Percentiles rank a stretch among this genome's conserved stretches.
phyloP scores from a whole-genome alignment of 2,113 vertebrate species.

The Stictonetta naevosa region DNA sequence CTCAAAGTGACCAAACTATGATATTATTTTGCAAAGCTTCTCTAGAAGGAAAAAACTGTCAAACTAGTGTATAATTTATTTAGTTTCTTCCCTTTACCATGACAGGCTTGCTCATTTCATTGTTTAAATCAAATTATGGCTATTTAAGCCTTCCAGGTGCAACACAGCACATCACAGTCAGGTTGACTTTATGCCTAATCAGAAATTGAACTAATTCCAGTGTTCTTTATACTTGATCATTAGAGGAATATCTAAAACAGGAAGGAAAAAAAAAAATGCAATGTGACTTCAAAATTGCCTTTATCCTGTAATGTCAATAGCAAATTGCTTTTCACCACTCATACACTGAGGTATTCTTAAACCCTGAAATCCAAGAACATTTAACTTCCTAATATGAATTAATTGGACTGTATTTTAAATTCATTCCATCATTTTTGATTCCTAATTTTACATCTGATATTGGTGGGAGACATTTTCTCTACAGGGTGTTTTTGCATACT shows the following conservation, averaged over 20 bases:
- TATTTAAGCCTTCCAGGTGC: background rate
- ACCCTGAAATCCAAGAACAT: background rate
- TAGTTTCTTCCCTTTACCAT: background rate
- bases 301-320: background rate
- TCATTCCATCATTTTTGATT: background rate
- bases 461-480: background rate
- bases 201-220: slow-evolving; percentile 14
- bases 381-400: background rate
- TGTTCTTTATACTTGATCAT: background rate
- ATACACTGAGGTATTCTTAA: background rate
- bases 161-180: background rate
- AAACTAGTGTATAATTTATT: background rate
- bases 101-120: background rate
- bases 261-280: background rate
- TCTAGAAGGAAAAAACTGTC: background rate
- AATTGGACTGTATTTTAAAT: background rate
- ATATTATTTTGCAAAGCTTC: background rate
- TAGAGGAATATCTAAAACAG: background rate
- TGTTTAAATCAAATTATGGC: background rate
- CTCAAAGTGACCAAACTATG: background rate
- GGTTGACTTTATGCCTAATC: background rate
- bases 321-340: background rate
- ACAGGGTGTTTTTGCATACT: background rate
- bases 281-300: background rate
- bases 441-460: background rate